phyloP scores from a whole-genome alignment of 1,140 invertebrate species.

The Drosophila simulans region DNA sequence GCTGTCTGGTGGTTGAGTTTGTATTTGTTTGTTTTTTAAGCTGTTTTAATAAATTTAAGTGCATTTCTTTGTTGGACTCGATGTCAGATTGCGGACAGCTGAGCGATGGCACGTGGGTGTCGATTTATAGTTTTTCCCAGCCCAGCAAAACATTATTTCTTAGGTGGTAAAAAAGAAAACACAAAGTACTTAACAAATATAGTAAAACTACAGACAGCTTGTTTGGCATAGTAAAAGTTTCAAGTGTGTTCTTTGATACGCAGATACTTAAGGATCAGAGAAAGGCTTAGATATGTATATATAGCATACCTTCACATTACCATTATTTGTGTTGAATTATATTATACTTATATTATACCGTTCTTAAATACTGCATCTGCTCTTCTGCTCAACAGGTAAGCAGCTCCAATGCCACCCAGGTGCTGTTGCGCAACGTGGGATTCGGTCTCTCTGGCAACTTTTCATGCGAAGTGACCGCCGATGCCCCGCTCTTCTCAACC shows the following conservation, averaged over 20 bases:
- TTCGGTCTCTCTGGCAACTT: constrained; percentile 91
- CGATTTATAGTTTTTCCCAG: constrained; percentile 18
- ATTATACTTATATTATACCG: neutral
- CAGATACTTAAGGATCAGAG: no score
- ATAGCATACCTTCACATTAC: no score
- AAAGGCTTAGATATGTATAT: no score
- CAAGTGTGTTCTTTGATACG: no score
- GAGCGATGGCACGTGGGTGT: constrained; percentile 15
- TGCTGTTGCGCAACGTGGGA: constrained; percentile 89
- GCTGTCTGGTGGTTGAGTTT: constrained; percentile 24
- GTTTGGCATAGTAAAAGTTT: neutral
- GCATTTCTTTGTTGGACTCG: constrained; percentile 57
- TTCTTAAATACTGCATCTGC: constrained; percentile 69
- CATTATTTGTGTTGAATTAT: no score
- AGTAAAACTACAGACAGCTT: neutral
- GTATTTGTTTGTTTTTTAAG: constrained; percentile 43
- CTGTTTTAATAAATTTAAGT: constrained; percentile 72
- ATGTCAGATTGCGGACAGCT: constrained; percentile 56
- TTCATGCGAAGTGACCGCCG: constrained; percentile 94
- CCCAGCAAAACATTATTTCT: constrained; percentile 12
- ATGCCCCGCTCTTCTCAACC: constrained; percentile 90
- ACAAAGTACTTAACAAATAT: constrained; percentile 1
- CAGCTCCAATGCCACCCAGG: constrained; percentile 91
- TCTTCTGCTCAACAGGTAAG: constrained; percentile 85
- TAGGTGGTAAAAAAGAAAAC: neutral